phyloP scores from a whole-genome alignment of 2,888 invertebrate species.

The Dryobotodes eremita region DNA sequence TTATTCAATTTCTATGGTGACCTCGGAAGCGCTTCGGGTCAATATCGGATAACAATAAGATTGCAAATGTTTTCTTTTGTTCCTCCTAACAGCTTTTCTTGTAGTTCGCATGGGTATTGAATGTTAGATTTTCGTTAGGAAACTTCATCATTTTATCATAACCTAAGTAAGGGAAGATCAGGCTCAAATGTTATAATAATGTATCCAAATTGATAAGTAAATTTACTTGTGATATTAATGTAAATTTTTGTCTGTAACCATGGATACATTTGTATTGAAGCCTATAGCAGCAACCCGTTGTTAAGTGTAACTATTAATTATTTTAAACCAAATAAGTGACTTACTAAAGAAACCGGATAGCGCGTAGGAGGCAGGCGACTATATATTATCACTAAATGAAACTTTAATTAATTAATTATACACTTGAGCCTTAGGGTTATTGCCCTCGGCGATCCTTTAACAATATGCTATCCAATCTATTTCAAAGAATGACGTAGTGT shows the following conservation, averaged over 20 bases:
- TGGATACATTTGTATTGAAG: not conserved
- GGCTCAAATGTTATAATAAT: not conserved
- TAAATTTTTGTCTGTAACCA: not conserved
- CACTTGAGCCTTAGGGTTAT: not conserved
- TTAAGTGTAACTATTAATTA: conserved; percentile 23
- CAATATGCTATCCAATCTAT: not conserved
- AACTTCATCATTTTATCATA: not conserved
- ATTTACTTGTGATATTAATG: conserved; percentile 7
- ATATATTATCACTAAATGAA: conserved; percentile 38
- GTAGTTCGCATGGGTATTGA: not conserved
- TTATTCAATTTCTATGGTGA: conserved; percentile 54
- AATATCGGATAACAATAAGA: conserved; percentile 50
- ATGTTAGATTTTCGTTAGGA: not conserved
- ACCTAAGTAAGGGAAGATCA: not conserved
- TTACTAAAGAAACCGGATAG: not conserved
- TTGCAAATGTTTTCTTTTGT: conserved; percentile 50
- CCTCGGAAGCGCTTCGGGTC: conserved; percentile 41
- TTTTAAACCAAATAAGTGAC: conserved; percentile 14
- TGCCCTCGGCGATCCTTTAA: not conserved
- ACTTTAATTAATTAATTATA: conserved; percentile 29
- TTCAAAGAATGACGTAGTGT: not conserved
- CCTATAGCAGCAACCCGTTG: not conserved
- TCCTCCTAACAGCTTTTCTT: conserved; percentile 22
- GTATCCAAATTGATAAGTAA: not conserved
- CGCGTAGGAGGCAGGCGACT: conserved; percentile 7